Base-by-base conservation (phyloP, 2,888 invertebrate genomes). In the Minunthozetes semirufus region DNA sequence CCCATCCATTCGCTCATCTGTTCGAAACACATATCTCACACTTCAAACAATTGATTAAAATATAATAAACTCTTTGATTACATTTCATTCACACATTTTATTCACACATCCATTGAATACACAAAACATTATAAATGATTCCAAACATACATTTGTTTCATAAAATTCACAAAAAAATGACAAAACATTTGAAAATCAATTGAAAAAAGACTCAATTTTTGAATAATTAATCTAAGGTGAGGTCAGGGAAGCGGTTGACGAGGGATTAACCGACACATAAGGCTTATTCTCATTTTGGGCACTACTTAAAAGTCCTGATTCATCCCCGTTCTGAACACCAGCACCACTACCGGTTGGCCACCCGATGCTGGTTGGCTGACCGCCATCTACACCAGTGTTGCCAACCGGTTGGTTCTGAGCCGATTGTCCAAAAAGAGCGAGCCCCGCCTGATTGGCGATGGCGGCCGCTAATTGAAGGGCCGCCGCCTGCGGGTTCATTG, bases 401-500 rank as follows among this genome's bases (percentile, higher is more conserved):
- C 72, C 53, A 46, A 50, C 46, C 19, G 71, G 29, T n/a, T 29
- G 8, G 17, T 22, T 25, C 22, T 27, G 72, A n/a, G 27, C 13
- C 0, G 50, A 19, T 13, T 72, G 72, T 11, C 72, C 72, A 17
- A 72, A 72, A 3, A 72, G 42, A 15, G 72, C 50, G n/a, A 72
- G 50, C 1, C 53, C 50, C 13, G 72, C 72, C 53, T 72, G 72
- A 25, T 56, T 56, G 13, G 72, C 72, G 11, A 72, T 53, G 15
- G 72, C 72, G 9, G 72, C 72, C 11, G 72, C 72, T 25, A 72
- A 72, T 25, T 72, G 72, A 6, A 72, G 56, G 17, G 72, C 72
- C 11, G 72, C 72, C 33, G 72, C 56, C 48, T 72, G 72, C 5
- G 50, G 29, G 56, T 53, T 53, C 50, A 56, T 56, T 19, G 38